Conservation (phyloP, 2,888 invertebrate genomes). For the Trichopria drosophilae region DNA sequence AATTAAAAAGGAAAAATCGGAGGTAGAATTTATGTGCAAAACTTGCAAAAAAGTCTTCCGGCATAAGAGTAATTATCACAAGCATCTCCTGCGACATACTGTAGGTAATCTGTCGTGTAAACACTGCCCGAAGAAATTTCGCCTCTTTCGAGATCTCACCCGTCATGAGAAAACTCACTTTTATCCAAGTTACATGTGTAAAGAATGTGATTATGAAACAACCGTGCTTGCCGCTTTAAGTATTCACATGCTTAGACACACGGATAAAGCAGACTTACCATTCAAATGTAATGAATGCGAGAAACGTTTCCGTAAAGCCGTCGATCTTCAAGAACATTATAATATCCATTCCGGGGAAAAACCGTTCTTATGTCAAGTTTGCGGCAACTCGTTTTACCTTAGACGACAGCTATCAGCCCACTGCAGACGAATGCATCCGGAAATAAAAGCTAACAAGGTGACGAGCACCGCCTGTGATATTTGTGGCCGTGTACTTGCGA, state of each 20-base stretch:
- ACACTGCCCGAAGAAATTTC: slow-evolving; percentile 54
- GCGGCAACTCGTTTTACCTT: slow-evolving; percentile 48
- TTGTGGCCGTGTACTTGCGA: slow-evolving; percentile 53
- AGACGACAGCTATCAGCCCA: slow-evolving; percentile 53
- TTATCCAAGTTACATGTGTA: slow-evolving; percentile 53
- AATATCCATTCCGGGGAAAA: slow-evolving; percentile 56
- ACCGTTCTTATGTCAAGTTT: slow-evolving; percentile 51
- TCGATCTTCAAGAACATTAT: slow-evolving; percentile 55
- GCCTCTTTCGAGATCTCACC: slow-evolving; percentile 52
- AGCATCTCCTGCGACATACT: slow-evolving; percentile 50
- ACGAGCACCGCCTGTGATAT: slow-evolving; percentile 55
- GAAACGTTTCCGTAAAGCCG: slow-evolving; percentile 51
- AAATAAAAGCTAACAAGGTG: slow-evolving; percentile 53
- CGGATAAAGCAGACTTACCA: slow-evolving; percentile 50
- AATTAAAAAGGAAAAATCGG: slow-evolving; percentile 23
- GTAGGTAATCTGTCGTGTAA: slow-evolving; percentile 53
- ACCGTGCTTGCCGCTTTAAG: slow-evolving; percentile 51
- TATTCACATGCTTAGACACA: slow-evolving; percentile 52
- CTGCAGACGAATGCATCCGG: slow-evolving; percentile 51
- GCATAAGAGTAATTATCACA: slow-evolving; percentile 53
- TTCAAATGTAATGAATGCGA: slow-evolving; percentile 55
- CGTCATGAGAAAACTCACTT: slow-evolving; percentile 57
- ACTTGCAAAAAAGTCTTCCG: slow-evolving; percentile 53
- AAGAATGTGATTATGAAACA: slow-evolving; percentile 56
- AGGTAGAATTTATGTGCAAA: slow-evolving; percentile 47